These are phyloP conservation scores for Eunapius fragilis DNA, from an alignment of 37 sponge, comb jelly and placozoan genomes.

Conservation along the genomic window DNA sequence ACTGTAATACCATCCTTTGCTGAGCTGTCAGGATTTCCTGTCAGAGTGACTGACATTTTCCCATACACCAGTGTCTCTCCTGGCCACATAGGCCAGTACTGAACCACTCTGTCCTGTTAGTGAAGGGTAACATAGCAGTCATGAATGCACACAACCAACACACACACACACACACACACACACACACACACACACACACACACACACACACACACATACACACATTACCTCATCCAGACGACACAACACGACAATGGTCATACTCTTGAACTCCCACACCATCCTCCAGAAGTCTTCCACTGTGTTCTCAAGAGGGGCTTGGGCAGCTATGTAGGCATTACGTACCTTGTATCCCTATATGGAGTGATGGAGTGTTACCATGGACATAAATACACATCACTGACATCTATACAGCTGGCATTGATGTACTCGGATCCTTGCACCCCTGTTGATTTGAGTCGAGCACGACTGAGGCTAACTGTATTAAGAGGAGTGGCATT, in stretches of 20 bases:
- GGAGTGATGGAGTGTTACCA: background rate
- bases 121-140: background rate
- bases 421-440: conserved; percentile 66
- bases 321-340: conserved; percentile 68
- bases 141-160: background rate
- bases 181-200: background rate
- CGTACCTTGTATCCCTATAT: conserved; percentile 66
- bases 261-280: conserved; percentile 73
- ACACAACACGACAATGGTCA: conserved; percentile 62
- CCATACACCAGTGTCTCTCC: conserved; percentile 6
- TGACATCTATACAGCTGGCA: conserved; percentile 80
- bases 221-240: conserved; percentile 2
- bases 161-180: background rate
- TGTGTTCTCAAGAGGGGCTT: conserved; percentile 57
- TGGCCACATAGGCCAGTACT: conserved; percentile 56
- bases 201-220: background rate
- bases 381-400: background rate
- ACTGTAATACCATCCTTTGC: background rate
- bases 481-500: background rate
- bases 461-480: conserved; percentile 22
- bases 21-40: conserved; percentile 9
- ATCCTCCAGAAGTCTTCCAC: conserved; percentile 67
- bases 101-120: conserved; percentile 32
- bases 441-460: conserved; percentile 23
- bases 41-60: conserved; percentile 36